A percentile compares a stretch with the other conserved stretches of the same genome.
These are phyloP conservation scores for Acanthis flammea DNA, from an alignment of 2,797 vertebrate genomes.

Conservation along the genomic window DNA sequence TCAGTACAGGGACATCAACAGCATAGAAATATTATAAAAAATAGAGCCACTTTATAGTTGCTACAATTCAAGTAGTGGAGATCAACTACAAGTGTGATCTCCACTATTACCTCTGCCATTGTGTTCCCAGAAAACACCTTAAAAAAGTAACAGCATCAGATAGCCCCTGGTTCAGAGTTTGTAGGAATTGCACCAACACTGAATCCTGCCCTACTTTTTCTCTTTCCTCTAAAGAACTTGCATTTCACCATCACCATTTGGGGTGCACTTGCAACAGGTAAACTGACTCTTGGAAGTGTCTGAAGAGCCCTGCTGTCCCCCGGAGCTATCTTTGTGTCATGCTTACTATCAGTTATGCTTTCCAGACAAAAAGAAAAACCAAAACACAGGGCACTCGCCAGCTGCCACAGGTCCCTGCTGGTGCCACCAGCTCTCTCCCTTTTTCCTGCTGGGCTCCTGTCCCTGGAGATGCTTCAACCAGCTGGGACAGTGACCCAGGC, in stretches of 20 bases:
- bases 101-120: not conserved
- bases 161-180: not conserved
- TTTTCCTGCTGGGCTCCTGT: fast-evolving
- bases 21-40: not conserved
- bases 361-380: not conserved
- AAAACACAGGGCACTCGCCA: fast-evolving
- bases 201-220: not conserved
- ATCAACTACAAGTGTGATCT: not conserved
- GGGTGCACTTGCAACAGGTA: not conserved
- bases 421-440: fast-evolving
- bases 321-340: not conserved
- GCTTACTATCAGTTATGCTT: not conserved
- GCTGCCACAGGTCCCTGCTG: fast-evolving
- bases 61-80: not conserved
- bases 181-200: not conserved
- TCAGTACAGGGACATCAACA: fast-evolving
- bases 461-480: not conserved
- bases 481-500: not conserved
- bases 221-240: not conserved
- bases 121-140: not conserved
- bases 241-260: not conserved
- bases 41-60: not conserved
- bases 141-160: not conserved
- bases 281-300: fast-evolving
- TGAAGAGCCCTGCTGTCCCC: not conserved